A percentile compares a stretch with the other conserved stretches of the same genome.
These are phyloP conservation scores for Chloropsis hardwickii DNA, from an alignment of 2,113 vertebrate species.

Conservation along the genomic window DNA sequence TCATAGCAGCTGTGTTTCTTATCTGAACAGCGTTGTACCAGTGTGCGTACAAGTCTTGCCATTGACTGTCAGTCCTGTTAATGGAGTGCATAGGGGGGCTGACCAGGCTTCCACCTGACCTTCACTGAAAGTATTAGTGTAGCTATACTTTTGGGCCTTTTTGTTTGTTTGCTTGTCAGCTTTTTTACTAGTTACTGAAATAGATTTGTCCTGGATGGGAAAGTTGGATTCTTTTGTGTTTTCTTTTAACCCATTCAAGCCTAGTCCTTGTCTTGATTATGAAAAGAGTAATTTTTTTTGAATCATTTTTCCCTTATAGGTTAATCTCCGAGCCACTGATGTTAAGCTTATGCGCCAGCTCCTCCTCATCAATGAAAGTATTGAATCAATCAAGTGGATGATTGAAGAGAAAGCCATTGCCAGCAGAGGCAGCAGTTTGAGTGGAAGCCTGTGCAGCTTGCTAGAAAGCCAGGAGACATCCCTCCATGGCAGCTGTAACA, in stretches of 20 bases:
- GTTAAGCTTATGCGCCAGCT: constrained; percentile 93
- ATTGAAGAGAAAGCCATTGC: constrained; percentile 88
- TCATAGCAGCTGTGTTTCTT: not conserved
- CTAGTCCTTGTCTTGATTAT: not conserved
- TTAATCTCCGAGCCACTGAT: constrained; percentile 89
- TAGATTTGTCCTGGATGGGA: not conserved
- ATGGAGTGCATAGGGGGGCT: not conserved
- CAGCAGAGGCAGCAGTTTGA: constrained; percentile 89
- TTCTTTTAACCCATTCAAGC: not conserved
- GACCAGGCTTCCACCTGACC: not conserved
- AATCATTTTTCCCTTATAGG: constrained; percentile 62
- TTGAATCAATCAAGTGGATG: constrained; percentile 95
- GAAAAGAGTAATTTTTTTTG: not conserved
- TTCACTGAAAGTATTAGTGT: not conserved
- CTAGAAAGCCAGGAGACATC: constrained; percentile 90
- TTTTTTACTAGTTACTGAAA: not conserved
- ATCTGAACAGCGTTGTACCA: not conserved
- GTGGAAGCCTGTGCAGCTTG: constrained; percentile 90
- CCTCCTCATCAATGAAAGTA: constrained; percentile 93
- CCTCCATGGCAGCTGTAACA: constrained; percentile 82
- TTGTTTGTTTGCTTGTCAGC: not conserved
- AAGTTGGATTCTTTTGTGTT: not conserved
- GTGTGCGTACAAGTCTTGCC: not conserved
- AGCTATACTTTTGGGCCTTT: not conserved
- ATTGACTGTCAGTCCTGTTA: not conserved